Evolutionary conservation across 2,888 invertebrate genomes (phyloP).

Genomic region (Odontocerum albicorne): DNA sequence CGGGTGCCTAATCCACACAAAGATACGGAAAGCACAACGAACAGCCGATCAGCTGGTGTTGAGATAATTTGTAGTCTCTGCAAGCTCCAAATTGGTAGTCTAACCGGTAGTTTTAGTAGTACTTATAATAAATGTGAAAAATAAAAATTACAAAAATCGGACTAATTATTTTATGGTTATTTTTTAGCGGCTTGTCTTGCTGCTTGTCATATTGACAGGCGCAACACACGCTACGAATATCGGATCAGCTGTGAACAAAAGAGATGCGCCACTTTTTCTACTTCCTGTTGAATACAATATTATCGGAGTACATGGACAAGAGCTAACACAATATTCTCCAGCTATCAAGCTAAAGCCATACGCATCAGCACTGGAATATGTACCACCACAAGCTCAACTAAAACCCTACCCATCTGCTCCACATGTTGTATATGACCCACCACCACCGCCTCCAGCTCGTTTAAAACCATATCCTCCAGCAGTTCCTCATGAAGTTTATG

Average conservation of each 20-base stretch:
- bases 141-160: no score
- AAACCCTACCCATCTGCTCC: slow-evolving; percentile 2
- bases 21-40: no score
- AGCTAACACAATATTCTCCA: no score
- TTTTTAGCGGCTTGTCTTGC: slow-evolving; percentile 23
- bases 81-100: no score
- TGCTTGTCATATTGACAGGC: slow-evolving; percentile 28
- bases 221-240: slow-evolving; percentile 37
- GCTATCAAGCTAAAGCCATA: slow-evolving; percentile 22
- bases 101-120: no score
- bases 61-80: no score
- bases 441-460: slow-evolving; percentile 32
- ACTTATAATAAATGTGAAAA: no score
- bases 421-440: neutral
- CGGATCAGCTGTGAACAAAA: slow-evolving; percentile 37
- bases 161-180: neutral
- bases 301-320: no score
- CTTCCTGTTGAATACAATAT: neutral
- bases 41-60: no score
- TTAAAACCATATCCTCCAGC: slow-evolving; percentile 10
- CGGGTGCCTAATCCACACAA: no score
- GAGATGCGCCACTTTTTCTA: slow-evolving; percentile 14
- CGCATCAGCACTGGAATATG: slow-evolving; percentile 14
- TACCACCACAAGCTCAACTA: slow-evolving; percentile 7
- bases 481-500: slow-evolving; percentile 22